Base-by-base conservation (phyloP, 2,113 vertebrate species). In the Podarcis muralis region DNA sequence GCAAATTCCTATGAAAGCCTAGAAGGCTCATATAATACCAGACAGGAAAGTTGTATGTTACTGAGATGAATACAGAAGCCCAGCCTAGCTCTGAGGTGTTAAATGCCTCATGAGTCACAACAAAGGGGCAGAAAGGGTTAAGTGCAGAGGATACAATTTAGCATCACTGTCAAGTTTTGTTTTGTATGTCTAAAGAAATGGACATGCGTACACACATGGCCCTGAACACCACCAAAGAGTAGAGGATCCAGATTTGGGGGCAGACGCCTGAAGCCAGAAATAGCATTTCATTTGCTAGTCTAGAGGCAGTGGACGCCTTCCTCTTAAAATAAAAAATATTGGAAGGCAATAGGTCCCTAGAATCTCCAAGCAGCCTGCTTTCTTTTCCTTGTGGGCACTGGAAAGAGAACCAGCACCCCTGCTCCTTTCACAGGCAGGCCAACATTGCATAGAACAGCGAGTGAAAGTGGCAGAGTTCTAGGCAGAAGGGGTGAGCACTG, bases 111-210 rank as follows among this genome's bases (percentile, higher is more conserved):
- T 37, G 90, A 88, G 27, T 48, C 0, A 0, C 1, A 0, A 35
- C n/a, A 22, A 68, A 78, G 62, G 25, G 48, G 48, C 30, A 75
- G 90, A 92, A 92, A 48, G 77, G 90, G n/a, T 7, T 43, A 80
- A 74, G 22, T 84, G 40, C 22, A 65, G 43, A 74, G 88, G 74
- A 37, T 81, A 81, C 32, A 65, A 8, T 74, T 40, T 3, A 90
- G 18, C 0, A n/a, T 74, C 76, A 80, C 90, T 83, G 22, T 20
- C 74, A 43, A 5, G 7, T 85, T 37, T 90, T 91, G 78, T 80
- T 89, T 94, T 72, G 57, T 62, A 30, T 78, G 72, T 7, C 72
- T 88, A 48, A 87, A 88, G 85, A 90, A 87, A 86, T 89, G 86
- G 82, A 69, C 79, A 82, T 59, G 6, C 43, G 15, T 79, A 53